Conservation (phyloP, 2,888 invertebrate species). For the Margaritifera margaritifera region DNA sequence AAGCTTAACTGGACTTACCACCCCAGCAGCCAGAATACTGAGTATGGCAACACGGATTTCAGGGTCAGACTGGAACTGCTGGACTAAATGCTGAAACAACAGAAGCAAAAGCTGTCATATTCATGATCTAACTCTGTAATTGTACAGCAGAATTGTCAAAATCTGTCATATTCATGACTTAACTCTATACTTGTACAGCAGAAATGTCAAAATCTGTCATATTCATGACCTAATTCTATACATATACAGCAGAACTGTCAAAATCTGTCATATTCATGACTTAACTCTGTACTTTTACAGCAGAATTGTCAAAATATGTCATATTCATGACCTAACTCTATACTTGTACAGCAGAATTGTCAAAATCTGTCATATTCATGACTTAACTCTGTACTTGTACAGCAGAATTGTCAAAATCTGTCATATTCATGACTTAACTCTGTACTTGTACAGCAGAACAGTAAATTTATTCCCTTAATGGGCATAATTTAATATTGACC, state of each 20-base stretch:
- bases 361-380: too few relatives aligned
- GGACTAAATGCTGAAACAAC: conserved; percentile 54
- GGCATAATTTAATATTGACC: too few relatives aligned
- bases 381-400: too few relatives aligned
- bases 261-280: not conserved
- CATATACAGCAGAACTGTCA: too few relatives aligned
- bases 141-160: not conserved
- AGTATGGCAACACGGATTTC: conserved; percentile 65
- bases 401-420: too few relatives aligned
- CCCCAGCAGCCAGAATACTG: conserved; percentile 68
- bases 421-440: too few relatives aligned
- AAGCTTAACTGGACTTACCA: conserved; percentile 47
- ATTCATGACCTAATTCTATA: not conserved
- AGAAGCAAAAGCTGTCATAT: not conserved
- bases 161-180: not conserved
- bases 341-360: not conserved
- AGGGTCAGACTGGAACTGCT: conserved; percentile 67
- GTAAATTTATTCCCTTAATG: too few relatives aligned
- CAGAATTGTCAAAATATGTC: not conserved
- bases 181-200: not conserved
- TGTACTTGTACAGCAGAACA: too few relatives aligned
- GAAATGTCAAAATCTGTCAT: not conserved
- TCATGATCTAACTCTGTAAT: too few relatives aligned
- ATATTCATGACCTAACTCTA: not conserved
- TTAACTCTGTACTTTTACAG: not conserved